Conservation (phyloP, 2,113 vertebrate genomes). For the Hoplias malabaricus region DNA sequence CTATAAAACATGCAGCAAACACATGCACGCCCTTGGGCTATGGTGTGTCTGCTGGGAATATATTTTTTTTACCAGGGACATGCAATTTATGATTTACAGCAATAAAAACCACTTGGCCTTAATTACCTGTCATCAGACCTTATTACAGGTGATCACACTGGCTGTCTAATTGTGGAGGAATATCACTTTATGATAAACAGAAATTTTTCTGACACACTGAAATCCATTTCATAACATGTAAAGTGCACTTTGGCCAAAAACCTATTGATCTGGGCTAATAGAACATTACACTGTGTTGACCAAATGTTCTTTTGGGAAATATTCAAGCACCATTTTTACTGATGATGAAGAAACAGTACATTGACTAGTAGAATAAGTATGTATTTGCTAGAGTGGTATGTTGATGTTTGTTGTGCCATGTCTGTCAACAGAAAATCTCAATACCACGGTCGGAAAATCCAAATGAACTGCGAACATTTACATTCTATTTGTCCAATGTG, state of each 20-base stretch:
- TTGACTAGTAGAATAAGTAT: background rate
- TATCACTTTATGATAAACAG: background rate
- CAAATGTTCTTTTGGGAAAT: background rate
- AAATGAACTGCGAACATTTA: constrained; percentile 82
- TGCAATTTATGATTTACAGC: background rate
- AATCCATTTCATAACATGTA: background rate
- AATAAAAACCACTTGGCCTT: background rate
- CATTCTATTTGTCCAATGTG: constrained; percentile 92
- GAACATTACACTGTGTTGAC: background rate
- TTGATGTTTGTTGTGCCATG: constrained; percentile 3
- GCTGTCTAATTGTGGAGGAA: background rate
- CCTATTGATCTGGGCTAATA: background rate
- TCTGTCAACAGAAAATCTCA: constrained; percentile 84
- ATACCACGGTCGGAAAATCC: constrained; percentile 54
- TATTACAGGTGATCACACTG: background rate
- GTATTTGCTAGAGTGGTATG: background rate
- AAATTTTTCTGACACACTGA: background rate
- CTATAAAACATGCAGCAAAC: background rate
- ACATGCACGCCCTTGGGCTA: background rate
- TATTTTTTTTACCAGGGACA: background rate
- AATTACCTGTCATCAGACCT: background rate
- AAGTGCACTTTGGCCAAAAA: background rate
- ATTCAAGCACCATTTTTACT: background rate
- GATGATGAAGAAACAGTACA: background rate
- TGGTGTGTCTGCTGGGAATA: background rate